Conservation (phyloP, 2,888 invertebrate species). For the Parelbella ahira region DNA sequence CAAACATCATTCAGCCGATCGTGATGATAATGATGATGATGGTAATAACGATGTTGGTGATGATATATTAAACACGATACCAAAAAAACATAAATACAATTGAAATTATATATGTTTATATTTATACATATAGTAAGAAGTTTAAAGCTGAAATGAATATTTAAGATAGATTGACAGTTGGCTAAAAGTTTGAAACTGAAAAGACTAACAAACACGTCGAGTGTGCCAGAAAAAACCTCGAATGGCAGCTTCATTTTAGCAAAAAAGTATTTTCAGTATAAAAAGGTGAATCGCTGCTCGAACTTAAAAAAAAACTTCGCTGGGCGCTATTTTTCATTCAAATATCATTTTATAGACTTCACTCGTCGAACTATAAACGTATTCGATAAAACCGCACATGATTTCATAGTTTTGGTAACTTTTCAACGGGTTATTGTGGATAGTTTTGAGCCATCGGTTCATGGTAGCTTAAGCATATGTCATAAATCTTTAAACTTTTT, state of each 20-base stretch:
- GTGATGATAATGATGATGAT: too few species aligned
- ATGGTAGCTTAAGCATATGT: too few species aligned
- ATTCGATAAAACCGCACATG: conserved; percentile 13
- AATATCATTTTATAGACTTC: conserved; percentile 13
- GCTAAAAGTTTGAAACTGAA: conserved; percentile 16
- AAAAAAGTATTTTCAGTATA: conserved; percentile 19
- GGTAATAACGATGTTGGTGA: too few species aligned
- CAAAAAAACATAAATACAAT: too few species aligned
- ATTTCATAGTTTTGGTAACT: too few species aligned
- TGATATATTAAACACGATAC: too few species aligned
- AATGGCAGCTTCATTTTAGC: conserved; percentile 14
- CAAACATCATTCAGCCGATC: too few species aligned
- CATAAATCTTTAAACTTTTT: too few species aligned
- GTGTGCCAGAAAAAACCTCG: conserved; percentile 17
- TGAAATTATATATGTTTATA: not conserved
- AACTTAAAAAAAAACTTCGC: conserved; percentile 20
- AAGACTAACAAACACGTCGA: conserved; percentile 17
- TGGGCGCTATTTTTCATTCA: conserved; percentile 16
- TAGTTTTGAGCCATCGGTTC: too few species aligned
- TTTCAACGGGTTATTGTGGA: too few species aligned
- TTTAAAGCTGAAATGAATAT: conserved; percentile 11
- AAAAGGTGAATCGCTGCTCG: conserved; percentile 19
- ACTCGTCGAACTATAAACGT: conserved; percentile 12
- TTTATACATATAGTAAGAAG: conserved; percentile 3
- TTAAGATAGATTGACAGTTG: conserved; percentile 9